Evolutionary conservation across 2,113 vertebrate genomes (phyloP), one percentile per base, ranked within the genome.

Genomic region (Coracopsis vasa): DNA sequence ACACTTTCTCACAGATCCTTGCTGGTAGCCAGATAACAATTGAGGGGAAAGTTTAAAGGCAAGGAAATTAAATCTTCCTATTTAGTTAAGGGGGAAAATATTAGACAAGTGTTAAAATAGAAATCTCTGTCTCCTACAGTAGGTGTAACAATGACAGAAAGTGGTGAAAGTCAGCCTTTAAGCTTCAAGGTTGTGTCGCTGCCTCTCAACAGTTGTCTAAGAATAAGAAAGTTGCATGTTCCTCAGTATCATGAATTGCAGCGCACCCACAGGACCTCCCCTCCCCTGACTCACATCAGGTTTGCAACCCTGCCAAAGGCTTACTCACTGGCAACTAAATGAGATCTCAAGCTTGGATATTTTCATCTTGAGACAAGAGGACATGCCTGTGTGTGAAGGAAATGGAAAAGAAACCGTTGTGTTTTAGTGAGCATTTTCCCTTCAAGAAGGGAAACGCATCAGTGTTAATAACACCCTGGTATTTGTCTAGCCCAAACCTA

Each of bases 11-110:
- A 45, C 72, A 88, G 80, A 83, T 94, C 84, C 53, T 92, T 83
- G 62, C 92, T 71, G 80, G 79, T 60, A 92, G 80, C 74, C 81
- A 75, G 64, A 94, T 87, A 92, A 92, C 94, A 92, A 87, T 94
- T 85, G 80, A 92, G 88, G 62, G 85, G 81, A 93, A 95, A 70
- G 50, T 64, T 88, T 51, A 80, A 92, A 91, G 51, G 81, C 75
- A 94, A 96, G 93, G 90, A 95, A 96, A 31, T 39, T 4, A 73
- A 74, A 92, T 85, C 67, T 90, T 94, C 71, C n/a, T 80, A 61
- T 58, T 70, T 89, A 71, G 54, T 82, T 89, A 73, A 90, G 65
- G 41, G 41, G 80, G 18, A 33, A 85, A 74, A 84, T 75, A 86
- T 28, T 77, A 86, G 71, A 61, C 58, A 91, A 89, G 39, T 74